These are phyloP conservation scores for Cygnus buccinator DNA, from an alignment of 2,113 vertebrate genomes.

Conservation along the genomic window DNA sequence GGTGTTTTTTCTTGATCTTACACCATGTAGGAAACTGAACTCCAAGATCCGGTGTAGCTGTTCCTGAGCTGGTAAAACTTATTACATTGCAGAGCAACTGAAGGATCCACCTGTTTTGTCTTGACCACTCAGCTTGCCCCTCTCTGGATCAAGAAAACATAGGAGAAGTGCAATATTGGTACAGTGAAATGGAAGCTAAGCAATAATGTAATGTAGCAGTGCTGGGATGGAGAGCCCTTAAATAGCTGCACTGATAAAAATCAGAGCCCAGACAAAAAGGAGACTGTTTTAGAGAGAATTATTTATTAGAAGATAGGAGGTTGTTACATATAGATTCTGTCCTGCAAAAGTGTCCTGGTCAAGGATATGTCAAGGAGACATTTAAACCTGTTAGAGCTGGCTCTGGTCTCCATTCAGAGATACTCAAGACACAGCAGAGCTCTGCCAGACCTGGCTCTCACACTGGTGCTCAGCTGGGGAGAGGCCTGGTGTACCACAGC, in stretches of 20 bases:
- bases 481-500: not conserved
- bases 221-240: not conserved
- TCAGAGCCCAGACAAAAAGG: not conserved
- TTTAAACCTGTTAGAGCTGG: not conserved
- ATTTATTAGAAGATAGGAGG: conserved; percentile 61
- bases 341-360: conserved; percentile 52
- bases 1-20: not conserved
- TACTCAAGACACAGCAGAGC: conserved; percentile 55
- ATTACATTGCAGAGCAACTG: not conserved
- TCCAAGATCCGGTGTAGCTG: not conserved
- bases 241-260: not conserved
- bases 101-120: not conserved
- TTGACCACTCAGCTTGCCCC: not conserved
- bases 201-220: not conserved
- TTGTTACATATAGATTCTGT: conserved; percentile 57
- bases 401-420: not conserved
- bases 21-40: rapidly evolving
- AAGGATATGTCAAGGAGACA: not conserved
- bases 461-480: not conserved
- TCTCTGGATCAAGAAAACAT: not conserved
- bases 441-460: not conserved
- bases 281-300: conserved; percentile 13
- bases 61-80: not conserved
- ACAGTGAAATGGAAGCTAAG: not conserved
- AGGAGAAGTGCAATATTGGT: not conserved